phyloP scores from a whole-genome alignment of 2,113 vertebrate species.

The Eleginops maclovinus region DNA sequence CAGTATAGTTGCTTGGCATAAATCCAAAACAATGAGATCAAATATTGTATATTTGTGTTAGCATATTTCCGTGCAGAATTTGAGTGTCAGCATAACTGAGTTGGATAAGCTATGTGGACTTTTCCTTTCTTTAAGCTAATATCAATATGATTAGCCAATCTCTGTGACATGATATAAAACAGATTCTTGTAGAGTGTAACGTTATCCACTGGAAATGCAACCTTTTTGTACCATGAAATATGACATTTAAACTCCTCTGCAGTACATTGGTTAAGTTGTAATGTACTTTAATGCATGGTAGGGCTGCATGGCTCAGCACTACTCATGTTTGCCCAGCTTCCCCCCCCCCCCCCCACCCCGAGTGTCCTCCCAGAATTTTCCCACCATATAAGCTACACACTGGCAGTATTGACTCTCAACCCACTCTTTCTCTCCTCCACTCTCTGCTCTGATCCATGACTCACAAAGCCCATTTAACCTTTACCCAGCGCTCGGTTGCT shows the following conservation, averaged over 20 bases:
- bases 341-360: not conserved
- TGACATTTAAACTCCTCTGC: conserved; percentile 16
- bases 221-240: not conserved
- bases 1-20: not conserved
- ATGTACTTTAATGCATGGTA: conserved; percentile 16
- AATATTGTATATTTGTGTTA: not conserved
- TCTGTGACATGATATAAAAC: not conserved
- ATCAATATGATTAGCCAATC: not conserved
- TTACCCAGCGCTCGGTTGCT: conserved; percentile 40
- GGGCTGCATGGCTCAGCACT: conserved; percentile 17
- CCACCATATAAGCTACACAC: conserved; percentile 56
- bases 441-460: conserved; percentile 64
- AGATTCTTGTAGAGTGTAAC: not conserved
- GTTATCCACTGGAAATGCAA: not conserved
- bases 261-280: conserved; percentile 31
- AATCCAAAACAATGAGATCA: not conserved
- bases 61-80: not conserved
- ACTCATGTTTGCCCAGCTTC: conserved; percentile 17
- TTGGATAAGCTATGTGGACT: not conserved
- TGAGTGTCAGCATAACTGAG: no score
- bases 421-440: conserved; percentile 62
- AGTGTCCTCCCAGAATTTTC: conserved; percentile 51
- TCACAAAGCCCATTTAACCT: conserved; percentile 78
- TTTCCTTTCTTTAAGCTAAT: not conserved
- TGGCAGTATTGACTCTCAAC: conserved; percentile 67